Base-by-base conservation (phyloP, 2,113 vertebrate genomes). In the Noctilio leporinus region DNA sequence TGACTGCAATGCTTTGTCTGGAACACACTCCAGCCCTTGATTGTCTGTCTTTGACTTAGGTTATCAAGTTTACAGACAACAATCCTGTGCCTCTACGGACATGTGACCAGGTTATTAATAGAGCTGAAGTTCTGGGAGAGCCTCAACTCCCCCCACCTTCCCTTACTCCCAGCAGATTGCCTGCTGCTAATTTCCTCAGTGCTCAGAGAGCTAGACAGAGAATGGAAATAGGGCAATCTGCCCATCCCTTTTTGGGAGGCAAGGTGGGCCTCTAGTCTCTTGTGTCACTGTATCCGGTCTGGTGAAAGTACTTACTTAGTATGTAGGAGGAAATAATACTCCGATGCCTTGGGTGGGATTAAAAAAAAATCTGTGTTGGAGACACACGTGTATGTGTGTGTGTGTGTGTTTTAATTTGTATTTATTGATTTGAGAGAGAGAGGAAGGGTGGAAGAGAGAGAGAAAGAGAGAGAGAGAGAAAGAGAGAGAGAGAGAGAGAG, bases 41-140 rank as follows among this genome's bases (percentile, higher is more conserved):
- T 82, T 94, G 47, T n/a, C 57, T 91, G 33, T 90, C 76, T 90
- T 51, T 47, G 38, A 55, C 67, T 5, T 87, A 80, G 80, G 47
- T 96, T 97, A 93, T 67, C 72, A 94, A 91, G 78, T 97, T 97
- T 96, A 80, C n/a, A 95, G 90, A 91, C 75, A 97, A 86, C 55
- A 95, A 3, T 93, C 14, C 49, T 96, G 19, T 90, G 89, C 53
- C 24, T 88, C 51, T 96, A 14, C 77, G 64, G 82, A 89, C 69
- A 96, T 0, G 19, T 95, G 87, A 94, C 55, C 45, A 65, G 26
- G 72, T 49, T 95, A 96, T 92, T 94, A 95, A 92, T 97, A 97
- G 95, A 92, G 17, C 30, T 83, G 81, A 97, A 93, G 72, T 86
- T 94, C 86, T 87, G 84, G 80, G 76, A 96, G 93, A 94, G 40